Base-by-base conservation (phyloP, 2,797 vertebrate genomes). In the Spizella passerina region DNA sequence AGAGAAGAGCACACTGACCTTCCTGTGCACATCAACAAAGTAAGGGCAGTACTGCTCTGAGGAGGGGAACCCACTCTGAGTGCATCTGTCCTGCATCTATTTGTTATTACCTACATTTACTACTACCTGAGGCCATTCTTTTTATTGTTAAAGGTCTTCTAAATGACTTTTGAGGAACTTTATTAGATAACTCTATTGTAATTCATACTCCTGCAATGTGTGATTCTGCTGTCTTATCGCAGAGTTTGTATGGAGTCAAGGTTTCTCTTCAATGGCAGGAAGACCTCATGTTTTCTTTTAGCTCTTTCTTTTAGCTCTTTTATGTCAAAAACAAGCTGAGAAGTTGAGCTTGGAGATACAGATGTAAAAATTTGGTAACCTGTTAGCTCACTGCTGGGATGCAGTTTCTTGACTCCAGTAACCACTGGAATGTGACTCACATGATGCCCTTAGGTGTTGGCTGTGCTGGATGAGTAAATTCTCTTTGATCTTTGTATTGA, bases 1-100 rank as follows among this genome's bases (percentile, higher is more conserved):
- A 92, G 83, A 64, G 95, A 66, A 77, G 96, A 97, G 39, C 91
- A 83, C 38, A 2, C 65, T 19, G 96, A 96, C 63, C 68, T 91
- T 55, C 70, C 94, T 47, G 52, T 70, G 64, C 92, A 56, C 24
- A 5, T 81, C 66, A 81, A 30, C 56, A 95, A 92, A 78, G 97
- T 98, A 96, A 96, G 95, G 64, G 49, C 61, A 56, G 27, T 64
- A 36, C 38, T 88, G 3, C 75, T 75, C 41, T 41, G 65, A 38
- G 73, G 60, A 70, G 52, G 23, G 57, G 52, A 69, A 70, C 53
- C 27, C 55, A 8, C 29, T 85, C 59, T 32, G 41, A 46, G 15
- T 43, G 47, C 32, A 20, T 83, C 57, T 69, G 36, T 13, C 60
- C 93, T 90, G 73, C 43, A 56, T 81, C 66, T 86, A 2, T 79